phyloP scores from a whole-genome alignment of 2,113 vertebrate genomes.

The Isichthys henryi region DNA sequence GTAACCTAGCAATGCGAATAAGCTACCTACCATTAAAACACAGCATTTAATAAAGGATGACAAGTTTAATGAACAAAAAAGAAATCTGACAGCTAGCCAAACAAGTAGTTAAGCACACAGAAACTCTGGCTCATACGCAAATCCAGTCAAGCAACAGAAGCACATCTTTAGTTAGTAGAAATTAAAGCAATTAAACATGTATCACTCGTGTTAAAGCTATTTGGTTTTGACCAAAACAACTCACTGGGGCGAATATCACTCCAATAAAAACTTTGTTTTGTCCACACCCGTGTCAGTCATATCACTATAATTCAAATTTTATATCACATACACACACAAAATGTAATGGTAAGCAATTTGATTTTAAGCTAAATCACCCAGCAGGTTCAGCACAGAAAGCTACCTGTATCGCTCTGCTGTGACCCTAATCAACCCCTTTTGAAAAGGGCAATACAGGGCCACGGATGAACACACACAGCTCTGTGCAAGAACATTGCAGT shows the following conservation, averaged over 20 bases:
- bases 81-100: not conserved
- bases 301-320: not conserved
- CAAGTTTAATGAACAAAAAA: not conserved
- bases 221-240: not conserved
- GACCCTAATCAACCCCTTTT: not conserved
- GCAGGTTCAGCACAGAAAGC: not conserved
- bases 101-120: not conserved
- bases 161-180: not conserved
- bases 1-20: not conserved
- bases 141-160: not conserved
- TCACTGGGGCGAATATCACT: not conserved
- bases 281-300: not conserved
- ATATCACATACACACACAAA: not conserved
- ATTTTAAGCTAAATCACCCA: not conserved
- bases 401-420: not conserved
- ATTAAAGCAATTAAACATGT: not conserved
- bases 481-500: not conserved
- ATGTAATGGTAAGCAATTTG: not conserved
- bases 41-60: not conserved
- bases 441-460: not conserved
- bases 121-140: not conserved
- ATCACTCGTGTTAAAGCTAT: not conserved
- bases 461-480: not conserved
- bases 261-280: not conserved
- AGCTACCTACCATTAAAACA: not conserved